Evolutionary conservation across 2,113 vertebrate genomes (phyloP), one percentile per base, ranked within the genome.

Genomic region (Ascaphus truei): DNA sequence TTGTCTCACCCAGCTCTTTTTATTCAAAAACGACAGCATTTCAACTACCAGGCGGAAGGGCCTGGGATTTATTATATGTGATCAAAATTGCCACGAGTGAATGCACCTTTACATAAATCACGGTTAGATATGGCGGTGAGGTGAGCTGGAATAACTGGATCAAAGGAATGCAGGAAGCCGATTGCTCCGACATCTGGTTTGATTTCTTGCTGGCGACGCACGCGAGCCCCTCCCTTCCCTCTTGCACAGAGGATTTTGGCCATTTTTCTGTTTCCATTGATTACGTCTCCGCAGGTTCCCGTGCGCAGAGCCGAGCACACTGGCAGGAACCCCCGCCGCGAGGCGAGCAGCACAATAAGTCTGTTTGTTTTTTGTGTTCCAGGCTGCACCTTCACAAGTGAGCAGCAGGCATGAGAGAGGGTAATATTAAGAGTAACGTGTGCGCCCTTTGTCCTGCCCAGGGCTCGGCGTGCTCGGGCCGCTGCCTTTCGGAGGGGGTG

Each of bases 181-280:
- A 23, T 41, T 27, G 50, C 22, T 26, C 52, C 45, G 29, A 68
- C 65, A 68, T 68, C 65, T 68, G 64, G 64, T 45, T 68, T 57
- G 7, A 31, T 43, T 47, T 57, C 25, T 31, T 33, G 3, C 16
- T 47, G 3, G 33, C 57, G 16, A n/a, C 3, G 13, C 5, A 6
- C 2, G 4, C n/a, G 16, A 47, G 20, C 43, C 43, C 43, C 8
- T 20, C 43, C 23, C 43, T 9, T 4, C 43, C 20, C 20, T 47
- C 23, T 22, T 22, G 3, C 43, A 7, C 43, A 22, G 3, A 20
- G 20, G 11, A 20, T 9, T 22, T 47, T 47, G 18, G 20, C 23
- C 43, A 6, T n/a, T n/a, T n/a, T n/a, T n/a, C n/a, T n/a, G n/a
- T n/a, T n/a, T n/a, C n/a, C n/a, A n/a, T n/a, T n/a, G n/a, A n/a